A percentile compares a stretch with the other conserved stretches of the same genome.
These are phyloP conservation scores for Dicycla oo DNA, from an alignment of 2,888 invertebrate genomes.

Conservation along the genomic window DNA sequence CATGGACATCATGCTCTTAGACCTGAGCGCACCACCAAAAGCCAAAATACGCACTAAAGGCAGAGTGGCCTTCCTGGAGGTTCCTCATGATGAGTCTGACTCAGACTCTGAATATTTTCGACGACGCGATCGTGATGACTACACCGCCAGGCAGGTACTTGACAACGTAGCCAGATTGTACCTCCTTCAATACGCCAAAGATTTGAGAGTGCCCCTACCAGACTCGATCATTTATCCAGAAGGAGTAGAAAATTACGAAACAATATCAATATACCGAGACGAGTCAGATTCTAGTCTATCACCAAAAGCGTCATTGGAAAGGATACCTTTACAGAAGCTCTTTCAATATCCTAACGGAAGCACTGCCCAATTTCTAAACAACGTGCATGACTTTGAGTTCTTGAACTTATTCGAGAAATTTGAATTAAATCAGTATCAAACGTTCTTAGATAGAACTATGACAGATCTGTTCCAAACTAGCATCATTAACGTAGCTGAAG, in stretches of 20 bases:
- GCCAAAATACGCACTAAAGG: constrained; percentile 61
- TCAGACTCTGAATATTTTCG: constrained; percentile 18
- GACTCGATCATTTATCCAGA: constrained; percentile 75
- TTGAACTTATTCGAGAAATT: constrained; percentile 80
- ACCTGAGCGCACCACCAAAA: constrained; percentile 67
- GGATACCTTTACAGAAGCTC: constrained; percentile 73
- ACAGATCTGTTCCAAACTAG: constrained; percentile 76
- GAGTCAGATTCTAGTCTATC: neutral
- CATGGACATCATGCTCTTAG: constrained; percentile 84
- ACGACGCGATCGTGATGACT: constrained; percentile 38
- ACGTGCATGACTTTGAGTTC: constrained; percentile 82
- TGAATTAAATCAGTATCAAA: constrained; percentile 84
- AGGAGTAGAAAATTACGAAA: constrained; percentile 36
- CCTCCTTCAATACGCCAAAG: constrained; percentile 76
- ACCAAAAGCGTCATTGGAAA: neutral
- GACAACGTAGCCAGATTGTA: constrained; percentile 77
- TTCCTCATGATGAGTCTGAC: constrained; percentile 51
- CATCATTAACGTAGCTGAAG: constrained; percentile 59
- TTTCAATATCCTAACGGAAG: constrained; percentile 81
- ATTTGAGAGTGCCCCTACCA: constrained; percentile 80
- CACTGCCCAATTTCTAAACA: constrained; percentile 72
- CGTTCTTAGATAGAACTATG: constrained; percentile 78
- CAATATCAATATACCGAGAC: neutral
- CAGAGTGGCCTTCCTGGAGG: constrained; percentile 78
- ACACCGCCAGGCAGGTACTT: constrained; percentile 63